Base-by-base conservation (phyloP, 2,113 vertebrate species). In the Eulemur rufifrons region DNA sequence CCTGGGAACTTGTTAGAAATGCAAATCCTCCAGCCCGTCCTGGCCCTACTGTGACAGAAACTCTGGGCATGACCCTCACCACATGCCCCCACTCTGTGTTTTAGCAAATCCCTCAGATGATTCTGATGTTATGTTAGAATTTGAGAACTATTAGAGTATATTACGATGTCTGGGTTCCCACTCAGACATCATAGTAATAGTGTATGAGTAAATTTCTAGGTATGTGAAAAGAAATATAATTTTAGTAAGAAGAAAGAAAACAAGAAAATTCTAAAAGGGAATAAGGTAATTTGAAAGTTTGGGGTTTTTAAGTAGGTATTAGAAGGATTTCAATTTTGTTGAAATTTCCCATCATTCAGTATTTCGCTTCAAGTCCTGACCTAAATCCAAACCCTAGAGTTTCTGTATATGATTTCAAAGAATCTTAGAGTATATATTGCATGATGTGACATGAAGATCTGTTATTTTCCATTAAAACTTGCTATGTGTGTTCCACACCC, bases 391-490 rank as follows among this genome's bases (percentile, higher is more conserved):
- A 4, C 29, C 25, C 50, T 59, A 21, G 68, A 18, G 12, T 29
- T 12, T 88, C 45, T 64, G 23, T 52, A 20, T 47, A 15, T 7
- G 29, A n/a, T 32, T 77, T 54, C 81, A 39, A 25, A 91, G 69
- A 47, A 73, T 34, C 74, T 77, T 42, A 27, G 25, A 13, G 37
- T 29, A 6, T 25, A 14, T 29, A 3, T 5, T 29, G 18, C 45
- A 37, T 4, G 64, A 6, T 9, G 4, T 77, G 61, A 52, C 97
- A 86, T 47, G 45, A 88, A 96, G 84, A 37, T 64, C 50, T 89
- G 6, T 91, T 94, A 0, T 64, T 97, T 97, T 96, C 94, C 73
- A 18, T 23, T 94, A 34, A 73, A 50, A 86, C 45, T 83, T 91
- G 5, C 21, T 45, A 0, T 81, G 2, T 74, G 91, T 86, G 14